phyloP scores from a whole-genome alignment of 2,113 vertebrate species.

The Takifugu bimaculatus region DNA sequence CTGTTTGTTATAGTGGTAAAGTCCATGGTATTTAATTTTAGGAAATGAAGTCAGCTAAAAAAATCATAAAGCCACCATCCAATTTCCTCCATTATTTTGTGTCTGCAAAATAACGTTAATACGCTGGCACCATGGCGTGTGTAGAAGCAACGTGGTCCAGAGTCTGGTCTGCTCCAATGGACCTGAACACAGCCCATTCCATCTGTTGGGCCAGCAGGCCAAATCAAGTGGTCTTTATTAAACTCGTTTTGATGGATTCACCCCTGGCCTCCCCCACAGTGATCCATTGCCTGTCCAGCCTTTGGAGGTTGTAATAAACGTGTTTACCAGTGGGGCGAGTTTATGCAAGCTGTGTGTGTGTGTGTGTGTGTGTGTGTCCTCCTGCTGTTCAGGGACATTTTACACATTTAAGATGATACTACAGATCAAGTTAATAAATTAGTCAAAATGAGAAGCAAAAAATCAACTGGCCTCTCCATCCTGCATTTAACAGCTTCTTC shows the following conservation, averaged over 20 bases:
- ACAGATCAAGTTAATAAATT: not conserved
- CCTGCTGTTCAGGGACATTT: not conserved
- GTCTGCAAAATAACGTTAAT: conserved; percentile 48
- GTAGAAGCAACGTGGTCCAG: conserved; percentile 16
- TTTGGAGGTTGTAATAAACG: conserved; percentile 69
- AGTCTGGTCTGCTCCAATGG: conserved; percentile 51
- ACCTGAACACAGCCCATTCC: conserved; percentile 58
- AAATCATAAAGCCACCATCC: too few relatives aligned
- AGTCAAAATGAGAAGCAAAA: not conserved
- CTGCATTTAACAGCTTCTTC: conserved; percentile 18
- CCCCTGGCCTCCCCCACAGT: conserved; percentile 53
- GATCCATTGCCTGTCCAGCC: conserved; percentile 64
- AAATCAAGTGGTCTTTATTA: conserved; percentile 69
- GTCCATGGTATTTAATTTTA: too few relatives aligned
- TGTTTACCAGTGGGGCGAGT: conserved; percentile 54
- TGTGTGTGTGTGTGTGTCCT: conserved; percentile 2
- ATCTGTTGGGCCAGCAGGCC: conserved; percentile 63
- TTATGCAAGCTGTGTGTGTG: conserved; percentile 31
- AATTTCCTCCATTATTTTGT: conserved; percentile 1
- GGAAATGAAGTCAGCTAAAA: too few relatives aligned
- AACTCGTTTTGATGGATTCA: conserved; percentile 68
- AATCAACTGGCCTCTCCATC: not conserved
- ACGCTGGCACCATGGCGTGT: conserved; percentile 26
- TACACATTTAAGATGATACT: not conserved
- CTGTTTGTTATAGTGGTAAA: too few relatives aligned